Conservation (phyloP, 2,797 vertebrate species). For the Epinephelus coioides region DNA sequence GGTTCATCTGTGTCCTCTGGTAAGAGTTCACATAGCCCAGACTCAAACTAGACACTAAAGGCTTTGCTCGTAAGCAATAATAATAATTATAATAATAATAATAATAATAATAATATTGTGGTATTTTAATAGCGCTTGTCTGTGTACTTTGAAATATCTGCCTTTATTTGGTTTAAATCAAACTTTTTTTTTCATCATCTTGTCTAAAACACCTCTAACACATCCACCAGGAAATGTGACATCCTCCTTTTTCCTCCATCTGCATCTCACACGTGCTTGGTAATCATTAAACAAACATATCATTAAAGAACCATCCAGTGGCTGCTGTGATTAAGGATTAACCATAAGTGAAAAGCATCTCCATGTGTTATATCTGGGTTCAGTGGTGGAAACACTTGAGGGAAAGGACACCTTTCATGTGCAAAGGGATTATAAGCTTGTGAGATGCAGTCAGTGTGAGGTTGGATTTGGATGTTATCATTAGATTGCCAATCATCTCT, state of each 20-base stretch:
- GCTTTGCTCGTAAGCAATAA: not conserved
- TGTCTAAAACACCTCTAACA: not conserved
- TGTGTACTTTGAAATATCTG: not conserved
- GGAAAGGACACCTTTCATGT: conserved; percentile 32
- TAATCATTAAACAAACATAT: conserved; percentile 12
- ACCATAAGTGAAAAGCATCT: conserved; percentile 23
- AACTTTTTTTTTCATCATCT: conserved; percentile 59
- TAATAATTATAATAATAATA: not conserved
- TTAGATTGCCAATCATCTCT: conserved; percentile 65
- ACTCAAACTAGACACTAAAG: conserved; percentile 1
- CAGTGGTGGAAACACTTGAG: conserved; percentile 28
- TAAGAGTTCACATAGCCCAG: conserved; percentile 81
- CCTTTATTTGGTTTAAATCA: conserved; percentile 6
- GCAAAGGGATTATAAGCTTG: conserved; percentile 38
- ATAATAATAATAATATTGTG: no score
- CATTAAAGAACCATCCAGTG: not conserved
- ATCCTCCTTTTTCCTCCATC: conserved; percentile 13
- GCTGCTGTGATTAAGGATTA: conserved; percentile 33
- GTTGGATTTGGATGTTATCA: conserved; percentile 64
- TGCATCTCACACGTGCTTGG: not conserved
- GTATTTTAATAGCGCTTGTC: not conserved
- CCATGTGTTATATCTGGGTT: conserved; percentile 31
- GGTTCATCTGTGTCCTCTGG: conserved; percentile 97
- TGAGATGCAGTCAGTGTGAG: conserved; percentile 45
- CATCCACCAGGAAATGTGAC: not conserved